These are phyloP conservation scores for Neoitamus cyanurus DNA, from an alignment of 2,888 invertebrate genomes.

Conservation along the genomic window DNA sequence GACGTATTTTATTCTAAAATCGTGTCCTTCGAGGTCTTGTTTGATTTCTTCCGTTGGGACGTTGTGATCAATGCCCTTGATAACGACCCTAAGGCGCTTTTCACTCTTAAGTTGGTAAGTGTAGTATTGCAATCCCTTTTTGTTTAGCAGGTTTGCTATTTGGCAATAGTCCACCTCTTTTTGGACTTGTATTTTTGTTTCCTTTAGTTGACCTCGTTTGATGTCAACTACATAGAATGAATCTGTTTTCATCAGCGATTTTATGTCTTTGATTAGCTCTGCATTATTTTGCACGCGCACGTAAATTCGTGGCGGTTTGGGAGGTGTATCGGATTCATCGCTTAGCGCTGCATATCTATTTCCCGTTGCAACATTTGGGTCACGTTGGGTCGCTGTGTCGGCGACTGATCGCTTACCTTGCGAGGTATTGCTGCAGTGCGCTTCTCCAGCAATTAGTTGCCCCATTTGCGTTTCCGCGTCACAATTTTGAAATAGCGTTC, in stretches of 20 bases:
- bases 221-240: not conserved
- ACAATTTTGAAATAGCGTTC: slow-evolving; percentile 9
- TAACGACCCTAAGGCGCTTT: not conserved
- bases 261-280: not conserved
- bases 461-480: not conserved
- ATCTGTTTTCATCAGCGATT: not conserved
- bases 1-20: not conserved
- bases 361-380: not conserved
- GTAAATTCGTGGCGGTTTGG: not conserved
- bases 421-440: not conserved
- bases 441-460: not conserved
- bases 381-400: not conserved
- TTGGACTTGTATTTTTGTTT: not conserved
- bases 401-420: not conserved
- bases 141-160: not conserved
- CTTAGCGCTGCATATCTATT: not conserved
- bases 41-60: slow-evolving; percentile 6
- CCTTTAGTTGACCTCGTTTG: not conserved
- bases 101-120: not conserved
- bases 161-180: not conserved
- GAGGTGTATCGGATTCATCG: not conserved
- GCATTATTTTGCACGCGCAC: not conserved
- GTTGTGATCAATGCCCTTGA: slow-evolving; percentile 3
- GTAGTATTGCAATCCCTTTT: not conserved
- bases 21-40: not conserved